Conservation (phyloP, 2,113 vertebrate genomes). For the Syrrhaptes paradoxus region DNA sequence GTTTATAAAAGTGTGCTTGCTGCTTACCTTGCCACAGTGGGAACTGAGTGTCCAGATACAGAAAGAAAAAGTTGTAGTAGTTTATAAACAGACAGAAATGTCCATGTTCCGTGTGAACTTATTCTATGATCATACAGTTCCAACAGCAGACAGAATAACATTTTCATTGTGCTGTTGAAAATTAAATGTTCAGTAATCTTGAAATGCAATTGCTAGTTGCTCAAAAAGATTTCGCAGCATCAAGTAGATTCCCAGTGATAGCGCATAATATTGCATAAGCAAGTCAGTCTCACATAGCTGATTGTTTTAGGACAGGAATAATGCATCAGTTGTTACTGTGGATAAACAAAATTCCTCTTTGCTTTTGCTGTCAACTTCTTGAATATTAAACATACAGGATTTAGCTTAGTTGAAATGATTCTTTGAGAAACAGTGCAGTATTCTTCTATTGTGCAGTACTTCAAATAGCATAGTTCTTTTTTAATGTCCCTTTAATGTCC, state of each 20-base stretch:
- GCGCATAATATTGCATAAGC: neutral
- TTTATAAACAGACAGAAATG: neutral
- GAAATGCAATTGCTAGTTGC: neutral
- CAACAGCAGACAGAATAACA: neutral
- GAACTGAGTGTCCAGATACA: neutral
- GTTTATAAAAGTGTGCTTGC: neutral
- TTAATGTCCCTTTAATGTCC: neutral
- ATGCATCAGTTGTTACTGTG: neutral
- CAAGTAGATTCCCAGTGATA: neutral
- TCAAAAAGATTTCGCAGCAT: neutral
- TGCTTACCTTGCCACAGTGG: neutral
- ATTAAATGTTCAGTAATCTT: neutral
- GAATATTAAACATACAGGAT: neutral
- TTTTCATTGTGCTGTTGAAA: neutral
- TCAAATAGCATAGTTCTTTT: neutral
- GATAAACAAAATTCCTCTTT: slow-evolving; percentile 20
- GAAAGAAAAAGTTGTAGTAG: neutral
- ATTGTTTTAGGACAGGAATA: slow-evolving; percentile 5
- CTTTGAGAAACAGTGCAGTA: neutral
- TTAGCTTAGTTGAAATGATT: neutral
- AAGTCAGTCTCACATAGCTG: neutral
- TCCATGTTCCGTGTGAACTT: neutral
- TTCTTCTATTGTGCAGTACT: neutral
- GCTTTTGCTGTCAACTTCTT: neutral
- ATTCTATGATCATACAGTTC: neutral